Evolutionary conservation across 2,888 invertebrate genomes (phyloP).

Genomic region (Trichogramma evanescens): DNA sequence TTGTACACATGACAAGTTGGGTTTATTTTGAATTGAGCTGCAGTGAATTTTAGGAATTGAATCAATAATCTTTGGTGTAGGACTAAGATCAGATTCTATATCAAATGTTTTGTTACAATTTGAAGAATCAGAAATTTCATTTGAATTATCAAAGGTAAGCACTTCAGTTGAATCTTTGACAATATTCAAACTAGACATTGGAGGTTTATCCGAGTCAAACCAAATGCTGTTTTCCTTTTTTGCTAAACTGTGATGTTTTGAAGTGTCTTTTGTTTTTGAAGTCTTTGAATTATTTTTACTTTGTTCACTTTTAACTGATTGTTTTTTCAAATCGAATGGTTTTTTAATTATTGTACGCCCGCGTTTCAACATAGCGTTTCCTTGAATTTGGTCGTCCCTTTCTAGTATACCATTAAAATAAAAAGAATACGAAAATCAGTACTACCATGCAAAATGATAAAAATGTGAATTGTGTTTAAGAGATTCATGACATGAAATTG

Average conservation of each 20-base stretch:
- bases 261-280: constrained; percentile 11
- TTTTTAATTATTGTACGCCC: constrained; percentile 38
- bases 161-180: neutral
- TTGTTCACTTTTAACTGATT: constrained; percentile 15
- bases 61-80: constrained; percentile 7
- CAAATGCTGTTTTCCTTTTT: constrained; percentile 15
- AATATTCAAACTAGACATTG: constrained; percentile 7
- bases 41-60: neutral
- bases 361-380: constrained; percentile 37
- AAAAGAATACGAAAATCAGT: constrained; percentile 19
- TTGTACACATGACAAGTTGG: neutral
- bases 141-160: neutral
- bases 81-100: no score
- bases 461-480: no score
- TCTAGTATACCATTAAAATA: constrained; percentile 15
- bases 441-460: constrained; percentile 16
- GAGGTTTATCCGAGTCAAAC: constrained; percentile 12
- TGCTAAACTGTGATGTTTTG: constrained; percentile 2
- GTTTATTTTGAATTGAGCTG: neutral
- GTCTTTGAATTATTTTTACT: neutral
- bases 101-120: no score
- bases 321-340: constrained; percentile 22
- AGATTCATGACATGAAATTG: no score
- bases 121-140: neutral
- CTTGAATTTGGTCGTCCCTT: constrained; percentile 27